phyloP scores from a whole-genome alignment of 2,888 invertebrate species.

The Diarsia brunnea region DNA sequence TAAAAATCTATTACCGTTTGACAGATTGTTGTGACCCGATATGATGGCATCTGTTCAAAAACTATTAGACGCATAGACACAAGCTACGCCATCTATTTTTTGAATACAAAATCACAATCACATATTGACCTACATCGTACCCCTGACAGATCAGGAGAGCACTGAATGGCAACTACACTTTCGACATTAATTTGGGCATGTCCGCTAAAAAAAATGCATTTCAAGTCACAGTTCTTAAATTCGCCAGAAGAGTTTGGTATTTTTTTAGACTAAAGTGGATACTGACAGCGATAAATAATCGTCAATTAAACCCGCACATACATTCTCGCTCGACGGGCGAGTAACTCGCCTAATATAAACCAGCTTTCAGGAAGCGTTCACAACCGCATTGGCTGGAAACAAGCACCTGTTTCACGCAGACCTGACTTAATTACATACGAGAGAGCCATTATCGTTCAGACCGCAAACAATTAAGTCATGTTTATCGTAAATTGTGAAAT shows the following conservation, averaged over 20 bases:
- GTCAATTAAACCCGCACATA: too few species aligned
- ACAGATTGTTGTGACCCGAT: too few species aligned
- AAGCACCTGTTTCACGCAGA: conserved; percentile 5
- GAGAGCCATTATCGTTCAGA: neutral
- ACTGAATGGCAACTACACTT: neutral
- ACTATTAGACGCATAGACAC: too few species aligned
- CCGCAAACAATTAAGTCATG: neutral
- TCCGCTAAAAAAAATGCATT: neutral
- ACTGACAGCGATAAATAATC: neutral
- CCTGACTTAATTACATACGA: conserved; percentile 15
- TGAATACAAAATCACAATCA: too few species aligned
- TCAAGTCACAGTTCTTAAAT: neutral
- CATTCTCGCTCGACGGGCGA: neutral
- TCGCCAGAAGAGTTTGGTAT: neutral
- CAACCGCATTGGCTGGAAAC: neutral
- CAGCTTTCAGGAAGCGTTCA: conserved; percentile 4
- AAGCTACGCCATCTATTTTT: too few species aligned
- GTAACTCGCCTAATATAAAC: neutral
- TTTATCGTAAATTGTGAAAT: neutral
- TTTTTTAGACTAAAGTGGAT: neutral
- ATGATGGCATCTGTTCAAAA: too few species aligned
- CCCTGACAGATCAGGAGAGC: too few species aligned
- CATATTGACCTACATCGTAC: too few species aligned
- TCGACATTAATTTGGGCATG: neutral
- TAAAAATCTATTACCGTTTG: too few species aligned